A percentile compares a stretch with the other conserved stretches of the same genome.
phyloP scores from a whole-genome alignment of 1,140 invertebrate species.

The Pachyrhynchus sulphureomaculatus region DNA sequence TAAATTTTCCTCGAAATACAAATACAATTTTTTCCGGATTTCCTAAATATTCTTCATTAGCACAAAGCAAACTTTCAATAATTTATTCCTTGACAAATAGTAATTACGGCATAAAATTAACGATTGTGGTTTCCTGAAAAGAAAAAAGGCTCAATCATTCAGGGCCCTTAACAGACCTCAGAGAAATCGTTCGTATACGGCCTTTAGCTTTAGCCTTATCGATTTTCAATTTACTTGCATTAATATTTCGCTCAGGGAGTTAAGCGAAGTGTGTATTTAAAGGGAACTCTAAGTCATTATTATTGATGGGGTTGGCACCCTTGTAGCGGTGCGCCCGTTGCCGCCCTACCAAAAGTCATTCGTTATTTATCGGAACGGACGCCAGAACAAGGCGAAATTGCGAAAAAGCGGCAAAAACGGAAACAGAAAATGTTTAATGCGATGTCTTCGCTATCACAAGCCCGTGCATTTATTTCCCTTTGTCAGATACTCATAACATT shows the following conservation, averaged over 20 bases:
- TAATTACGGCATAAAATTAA: constrained; percentile 26
- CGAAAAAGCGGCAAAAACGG: constrained; percentile 35
- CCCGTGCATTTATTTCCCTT: constrained; percentile 11
- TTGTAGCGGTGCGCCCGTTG: constrained; percentile 28
- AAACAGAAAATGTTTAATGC: constrained; percentile 23
- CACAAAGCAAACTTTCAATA: constrained; percentile 1
- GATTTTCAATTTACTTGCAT: constrained; percentile 48
- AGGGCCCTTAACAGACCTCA: constrained; percentile 13
- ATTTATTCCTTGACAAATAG: constrained; percentile 16
- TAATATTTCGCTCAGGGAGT: constrained; percentile 47
- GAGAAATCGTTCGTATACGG: constrained; percentile 22
- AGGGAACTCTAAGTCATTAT: constrained; percentile 46
- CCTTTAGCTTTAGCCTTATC: constrained; percentile 36
- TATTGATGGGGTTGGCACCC: constrained; percentile 47
- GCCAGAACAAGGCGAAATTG: constrained; percentile 26
- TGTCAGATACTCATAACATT: background rate
- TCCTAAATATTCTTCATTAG: background rate
- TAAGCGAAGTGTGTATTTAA: constrained; percentile 47
- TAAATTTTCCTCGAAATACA: too few relatives aligned
- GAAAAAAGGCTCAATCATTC: constrained; percentile 21
- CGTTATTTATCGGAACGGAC: constrained; percentile 42
- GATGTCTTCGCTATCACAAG: constrained; percentile 16
- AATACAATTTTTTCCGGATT: too few relatives aligned
- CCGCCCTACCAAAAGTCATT: constrained; percentile 41
- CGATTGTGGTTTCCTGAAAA: constrained; percentile 17